Evolutionary conservation across 2,797 vertebrate genomes (phyloP), one percentile per base, ranked within the genome.

Genomic region (Potorous gilbertii): DNA sequence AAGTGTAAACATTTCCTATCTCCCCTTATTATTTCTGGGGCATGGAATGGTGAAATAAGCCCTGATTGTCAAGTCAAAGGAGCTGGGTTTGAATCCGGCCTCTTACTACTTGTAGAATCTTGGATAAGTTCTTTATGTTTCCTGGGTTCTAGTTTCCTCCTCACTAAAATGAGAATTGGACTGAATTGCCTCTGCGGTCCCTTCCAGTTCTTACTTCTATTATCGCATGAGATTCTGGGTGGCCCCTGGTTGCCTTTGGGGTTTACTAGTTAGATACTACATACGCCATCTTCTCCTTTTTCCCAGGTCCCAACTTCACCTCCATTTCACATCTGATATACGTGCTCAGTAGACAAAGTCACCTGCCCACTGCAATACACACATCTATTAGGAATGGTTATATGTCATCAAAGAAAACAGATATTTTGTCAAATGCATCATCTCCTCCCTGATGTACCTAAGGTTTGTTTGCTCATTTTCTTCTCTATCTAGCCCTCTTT

Each of bases 391-490:
- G 9, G 0, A 74, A 1, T 62, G 54, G 89, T 93, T 90, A 93
- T 81, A 95, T 91, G 95, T 94, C 94, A 54, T 55, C 93, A 92
- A 66, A 95, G 50, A 50, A 90, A 52, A 94, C 57, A 96, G 54
- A 31, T 93, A 1, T 54, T 92, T n/a, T 94, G 54, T n/a, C 34
- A 66, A 94, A 92, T 29, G 54, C 2, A 27, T 57, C 62, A 90
- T 94, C 90, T 57, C 50, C 50, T 90, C 90, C 8, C 54, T 56
- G 5, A 13, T 50, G 10, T 56, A 94, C 54, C 66, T 57, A 52
- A 94, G 94, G 34, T 92, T 81, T n/a, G 87, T 50, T 40, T 90
- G 14, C 57, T 92, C 55, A 91, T 95, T 90, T 90, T 31, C 52
- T 90, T 90, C 27, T 94, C 57, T 92, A 34, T 93, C 96, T 94